Evolutionary conservation across 2,113 vertebrate genomes (phyloP), one percentile per base, ranked within the genome.

Genomic region (Calyptomena viridis): DNA sequence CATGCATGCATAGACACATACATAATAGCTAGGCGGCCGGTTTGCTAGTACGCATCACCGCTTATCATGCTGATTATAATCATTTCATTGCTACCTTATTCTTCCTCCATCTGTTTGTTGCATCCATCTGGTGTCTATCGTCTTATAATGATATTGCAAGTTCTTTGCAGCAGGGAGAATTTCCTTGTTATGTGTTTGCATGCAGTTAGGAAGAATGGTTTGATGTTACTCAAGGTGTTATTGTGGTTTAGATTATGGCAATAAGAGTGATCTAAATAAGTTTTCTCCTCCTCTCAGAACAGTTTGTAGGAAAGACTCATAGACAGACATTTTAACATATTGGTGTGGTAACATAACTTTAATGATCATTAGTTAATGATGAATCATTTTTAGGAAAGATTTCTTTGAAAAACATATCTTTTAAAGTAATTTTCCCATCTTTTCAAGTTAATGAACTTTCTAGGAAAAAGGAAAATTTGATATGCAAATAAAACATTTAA

Each of bases 51-150:
- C 92, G 94, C 90, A 95, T 91, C 90, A 40, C 87, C 93, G 95
- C 87, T 96, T 96, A 96, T 93, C 93, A 85, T 63, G 39, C 75
- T 95, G 93, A 92, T 95, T 96, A 86, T 94, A 90, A 95, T 94
- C 30, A 93, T 95, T 68, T 96, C 87, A 88, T 91, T 93, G 94
- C 79, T 94, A 94, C 91, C 90, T 95, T 96, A 90, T 93, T 96
- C 79, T 93, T 94, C 56, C 82, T 86, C 94, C 96, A 96, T 96
- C 95, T 97, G 96, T 90, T 93, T 66, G 46, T 60, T 89, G 14
- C 52, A 94, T 86, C 91, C 94, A 88, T 96, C 94, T 97, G 95
- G 83, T 88, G 82, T 90, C 93, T 96, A 93, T 80, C 2, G 9
- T 85, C 92, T 90, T 94, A 81, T 74, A 95, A 94, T 90, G 90